Base-by-base conservation (phyloP, 1,140 invertebrate genomes). In the Anoplolepis gracilipes region DNA sequence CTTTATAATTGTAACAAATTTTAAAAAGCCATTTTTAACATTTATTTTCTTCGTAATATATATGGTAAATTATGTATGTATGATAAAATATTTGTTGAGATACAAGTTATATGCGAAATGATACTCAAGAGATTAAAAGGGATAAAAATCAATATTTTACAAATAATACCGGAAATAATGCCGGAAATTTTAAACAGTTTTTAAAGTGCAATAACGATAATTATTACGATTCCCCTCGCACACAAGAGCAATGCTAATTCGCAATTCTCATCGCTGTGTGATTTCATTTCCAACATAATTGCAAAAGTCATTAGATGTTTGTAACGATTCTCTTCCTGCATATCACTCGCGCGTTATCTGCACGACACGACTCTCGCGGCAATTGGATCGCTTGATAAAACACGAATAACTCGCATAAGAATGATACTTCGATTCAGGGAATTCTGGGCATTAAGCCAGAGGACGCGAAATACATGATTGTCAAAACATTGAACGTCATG, bases 361-460 rank as follows among this genome's bases (percentile, higher is more conserved):
- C 0, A 65, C n/a, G 28, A 64, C 1, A 64, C 8, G 39, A 22
- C 42, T 64, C 25, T 10, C 36, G 19, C 4, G 19, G 30, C 42
- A 53, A 67, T 67, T 36, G 1, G 36, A 25, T 78, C 10, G 1
- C 22, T 36, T 78, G 30, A 78, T 53, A 67, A 65, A 67, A 1
- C 28, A 1, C 0, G 16, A 3, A 78, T 36, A 10, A 7, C 13
- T 55, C n/a, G 42, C n/a, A n/a, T 11, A 36, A 67, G 25, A 67
- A 78, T 42, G 7, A 78, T 55, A 55, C 42, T 78, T 78, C 30
- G 16, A 22, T 28, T 78, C 59, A 30, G 59, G 2, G 7, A 78
- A 67, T 67, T 65, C n/a, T 16, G 10, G 76, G 46, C 61, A 67
- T 78, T 8, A 53, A 25, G 30, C 76, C 61, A 78, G 16, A 53